Evolutionary conservation across 2,888 invertebrate genomes (phyloP), one percentile per base, ranked within the genome.

Genomic region (Drosophila koepferae): DNA sequence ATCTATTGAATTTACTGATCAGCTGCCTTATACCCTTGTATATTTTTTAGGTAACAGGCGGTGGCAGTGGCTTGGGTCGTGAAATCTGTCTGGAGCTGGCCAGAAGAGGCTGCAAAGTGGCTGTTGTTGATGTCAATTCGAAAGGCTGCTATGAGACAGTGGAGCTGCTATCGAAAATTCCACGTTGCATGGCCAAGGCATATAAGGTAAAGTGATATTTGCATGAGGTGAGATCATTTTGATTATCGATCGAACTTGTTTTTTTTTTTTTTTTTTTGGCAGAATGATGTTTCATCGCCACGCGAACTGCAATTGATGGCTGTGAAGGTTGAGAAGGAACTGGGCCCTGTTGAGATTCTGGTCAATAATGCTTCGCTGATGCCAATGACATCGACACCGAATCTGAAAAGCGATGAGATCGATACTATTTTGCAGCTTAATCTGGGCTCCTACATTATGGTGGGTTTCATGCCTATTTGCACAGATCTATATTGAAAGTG

Each of bases 351-450:
- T 16, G 94, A 94, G 60, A 93, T 94, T 61, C 74, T 94, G 60
- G 91, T 94, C 2, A 94, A 94, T 76, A 94, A 94, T 83, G 94
- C 94, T 1, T 94, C 94, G 3, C 77, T 92, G 16, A 93, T 94
- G 84, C 93, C 93, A 61, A 90, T 92, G 79, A 91, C 93, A 36
- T 90, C 92, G 14, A 90, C 93, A 12, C 91, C 93, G 7, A 91
- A 92, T 18, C 83, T 92, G 34, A 92, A 92, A 49, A 91, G 91
- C 40, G 91, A 93, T 54, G 93, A 93, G 67, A 93, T 94, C 60
- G 92, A 92, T 44, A 91, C 91, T 16, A 93, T 93, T 51, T 83
- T 94, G 63, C 88, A 93, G 63, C 93, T 94, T 16, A 94, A 94
- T 77, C 86, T 94, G 63, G 91, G 92, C 36, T 92, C 93, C 18